These are phyloP conservation scores for Calameuta filiformis DNA, from an alignment of 2,888 invertebrate species.

Conservation along the genomic window DNA sequence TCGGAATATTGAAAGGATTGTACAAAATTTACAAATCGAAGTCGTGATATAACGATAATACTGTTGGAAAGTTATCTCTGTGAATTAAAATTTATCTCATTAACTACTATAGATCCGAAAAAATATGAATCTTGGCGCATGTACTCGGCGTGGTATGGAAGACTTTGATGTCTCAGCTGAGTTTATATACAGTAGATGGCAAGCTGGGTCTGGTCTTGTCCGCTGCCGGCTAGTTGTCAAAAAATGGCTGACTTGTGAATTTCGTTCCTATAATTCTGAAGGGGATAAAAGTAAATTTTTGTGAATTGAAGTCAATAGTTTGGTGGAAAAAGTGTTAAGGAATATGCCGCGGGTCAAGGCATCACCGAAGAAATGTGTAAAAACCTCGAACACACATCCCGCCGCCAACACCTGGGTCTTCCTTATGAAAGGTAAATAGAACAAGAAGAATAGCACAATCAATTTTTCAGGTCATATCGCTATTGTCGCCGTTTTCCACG, in stretches of 20 bases:
- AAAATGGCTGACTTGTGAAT: slow-evolving; percentile 41
- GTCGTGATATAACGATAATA: too few relatives aligned
- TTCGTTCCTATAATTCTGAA: slow-evolving; percentile 15
- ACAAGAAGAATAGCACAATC: slow-evolving; percentile 19
- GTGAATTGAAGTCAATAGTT: background rate
- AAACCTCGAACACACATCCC: slow-evolving; percentile 68
- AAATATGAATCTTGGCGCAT: too few relatives aligned
- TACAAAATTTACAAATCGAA: too few relatives aligned
- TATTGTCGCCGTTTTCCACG: background rate
- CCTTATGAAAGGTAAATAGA: slow-evolving; percentile 72
- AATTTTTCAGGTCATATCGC: slow-evolving; percentile 12
- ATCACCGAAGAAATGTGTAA: slow-evolving; percentile 69
- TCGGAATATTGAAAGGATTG: too few relatives aligned
- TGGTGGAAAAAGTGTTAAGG: background rate
- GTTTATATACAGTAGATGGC: too few relatives aligned
- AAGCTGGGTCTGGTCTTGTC: background rate
- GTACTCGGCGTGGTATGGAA: too few relatives aligned
- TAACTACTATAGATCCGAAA: too few relatives aligned
- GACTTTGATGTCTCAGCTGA: too few relatives aligned
- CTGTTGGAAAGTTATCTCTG: too few relatives aligned
- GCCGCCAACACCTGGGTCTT: slow-evolving; percentile 78
- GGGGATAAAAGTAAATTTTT: background rate
- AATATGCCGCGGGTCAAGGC: slow-evolving; percentile 69
- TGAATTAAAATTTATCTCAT: too few relatives aligned
- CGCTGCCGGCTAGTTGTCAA: slow-evolving; percentile 23